phyloP scores from a whole-genome alignment of 2,113 vertebrate genomes.

The Isurus oxyrinchus region DNA sequence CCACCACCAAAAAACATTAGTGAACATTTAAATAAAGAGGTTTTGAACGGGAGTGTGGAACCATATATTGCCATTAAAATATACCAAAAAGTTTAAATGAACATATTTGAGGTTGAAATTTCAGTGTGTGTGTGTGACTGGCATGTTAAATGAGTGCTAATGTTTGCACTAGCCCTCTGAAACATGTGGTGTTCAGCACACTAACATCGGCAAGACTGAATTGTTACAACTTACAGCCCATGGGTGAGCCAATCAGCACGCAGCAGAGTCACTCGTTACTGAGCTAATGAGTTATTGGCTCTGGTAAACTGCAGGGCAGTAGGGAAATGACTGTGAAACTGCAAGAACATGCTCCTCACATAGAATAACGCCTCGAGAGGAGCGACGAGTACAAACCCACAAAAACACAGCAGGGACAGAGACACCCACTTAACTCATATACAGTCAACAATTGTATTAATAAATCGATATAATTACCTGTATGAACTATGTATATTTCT shows the following conservation, averaged over 20 bases:
- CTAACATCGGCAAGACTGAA: neutral
- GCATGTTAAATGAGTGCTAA: neutral
- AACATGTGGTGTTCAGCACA: neutral
- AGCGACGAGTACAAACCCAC: neutral
- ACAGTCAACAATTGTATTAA: neutral
- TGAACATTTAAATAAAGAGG: neutral
- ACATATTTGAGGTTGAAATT: neutral
- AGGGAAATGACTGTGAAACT: neutral
- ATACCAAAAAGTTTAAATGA: neutral
- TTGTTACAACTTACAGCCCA: neutral
- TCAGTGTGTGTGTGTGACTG: neutral
- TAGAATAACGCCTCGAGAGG: neutral
- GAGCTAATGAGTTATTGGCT: neutral
- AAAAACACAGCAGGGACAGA: neutral
- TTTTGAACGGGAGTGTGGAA: neutral
- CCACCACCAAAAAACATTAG: neutral
- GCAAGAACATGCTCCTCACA: neutral
- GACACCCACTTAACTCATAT: neutral
- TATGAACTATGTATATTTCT: neutral
- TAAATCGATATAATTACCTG: neutral
- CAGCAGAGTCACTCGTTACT: neutral
- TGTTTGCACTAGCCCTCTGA: neutral
- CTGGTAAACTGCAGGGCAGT: neutral
- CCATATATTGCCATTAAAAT: neutral
- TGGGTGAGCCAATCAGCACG: neutral